These are phyloP conservation scores for Rhinoptilus africanus DNA, from an alignment of 2,113 vertebrate species.

Conservation along the genomic window DNA sequence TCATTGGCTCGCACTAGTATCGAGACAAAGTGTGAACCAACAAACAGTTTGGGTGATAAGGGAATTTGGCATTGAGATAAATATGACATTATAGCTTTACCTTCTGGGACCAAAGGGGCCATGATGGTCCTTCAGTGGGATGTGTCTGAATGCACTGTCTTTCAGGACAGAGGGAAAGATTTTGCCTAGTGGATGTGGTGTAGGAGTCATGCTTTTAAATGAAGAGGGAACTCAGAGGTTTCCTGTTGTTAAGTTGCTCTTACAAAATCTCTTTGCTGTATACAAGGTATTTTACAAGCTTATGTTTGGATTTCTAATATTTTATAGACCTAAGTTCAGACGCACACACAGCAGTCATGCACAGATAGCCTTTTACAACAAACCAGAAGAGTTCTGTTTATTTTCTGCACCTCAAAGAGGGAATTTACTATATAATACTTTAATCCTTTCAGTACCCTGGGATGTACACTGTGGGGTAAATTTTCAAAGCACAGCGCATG, in stretches of 20 bases:
- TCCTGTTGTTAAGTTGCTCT: neutral
- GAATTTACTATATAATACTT: slow-evolving; percentile 73
- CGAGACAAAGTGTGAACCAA: neutral
- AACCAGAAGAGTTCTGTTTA: slow-evolving; percentile 55
- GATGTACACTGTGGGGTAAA: slow-evolving; percentile 70
- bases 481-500: slow-evolving; percentile 66
- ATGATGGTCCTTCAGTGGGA: neutral
- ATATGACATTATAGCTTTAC: neutral
- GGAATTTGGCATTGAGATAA: neutral
- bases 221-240: neutral
- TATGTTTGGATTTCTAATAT: neutral
- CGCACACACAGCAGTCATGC: neutral
- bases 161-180: neutral
- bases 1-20: neutral
- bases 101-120: neutral
- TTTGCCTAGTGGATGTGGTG: neutral
- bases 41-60: neutral
- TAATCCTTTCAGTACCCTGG: slow-evolving; percentile 73
- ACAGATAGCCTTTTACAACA: slow-evolving; percentile 49
- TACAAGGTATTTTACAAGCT: neutral
- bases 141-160: neutral
- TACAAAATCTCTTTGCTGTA: neutral
- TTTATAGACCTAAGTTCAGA: slow-evolving; percentile 39
- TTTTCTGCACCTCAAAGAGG: slow-evolving; percentile 52
- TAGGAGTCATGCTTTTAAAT: neutral